Evolutionary conservation across 2,888 invertebrate genomes (phyloP), one percentile per base, ranked within the genome.

Genomic region (Neoascia interrupta): DNA sequence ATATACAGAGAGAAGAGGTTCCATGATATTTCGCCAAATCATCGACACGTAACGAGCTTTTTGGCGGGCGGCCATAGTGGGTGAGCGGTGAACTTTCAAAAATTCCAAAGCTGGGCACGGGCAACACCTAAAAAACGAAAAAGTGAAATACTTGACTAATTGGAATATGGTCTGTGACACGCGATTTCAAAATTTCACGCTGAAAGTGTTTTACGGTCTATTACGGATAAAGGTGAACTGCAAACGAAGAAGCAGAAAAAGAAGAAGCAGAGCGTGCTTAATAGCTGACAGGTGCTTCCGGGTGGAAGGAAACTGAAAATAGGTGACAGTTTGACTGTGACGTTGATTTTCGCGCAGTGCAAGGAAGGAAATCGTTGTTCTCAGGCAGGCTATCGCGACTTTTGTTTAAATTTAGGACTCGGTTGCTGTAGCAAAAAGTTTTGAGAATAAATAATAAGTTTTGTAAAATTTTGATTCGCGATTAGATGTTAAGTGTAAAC

Each of bases 71-170:
- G 31, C n/a, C 31, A 56, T 36, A 19, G 13, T 37, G 31, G 21
- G 51, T 18, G 23, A 19, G 39, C 3, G 23, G 41, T 47, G 36
- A 43, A 26, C 31, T 64, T 54, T 72, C 28, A 8, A 49, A 54
- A 49, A 63, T 19, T 41, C 47, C 39, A 34, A 54, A 23, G 41
- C 28, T 11, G 18, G 13, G 51, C 28, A 69, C 21, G 19, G 39
- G 18, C 63, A 56, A 70, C 72, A 72, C 76, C 70, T 75, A 58
- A 56, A 41, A 54, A 49, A 51, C 54, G 69, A 61, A n/a, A n/a
- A n/a, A n/a, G n/a, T 61, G 51, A 64, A 66, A 76, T 60, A 66
- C 64, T 76, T 76, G 76, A 64, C 76, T 76, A 72, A 76, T 76
- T 76, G 76, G 76, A 76, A 70, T 76, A 63, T 76, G 70, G 70